A percentile compares a stretch with the other conserved stretches of the same genome.
phyloP scores from a whole-genome alignment of 2,113 vertebrate species.

The Addax nasomaculatus region DNA sequence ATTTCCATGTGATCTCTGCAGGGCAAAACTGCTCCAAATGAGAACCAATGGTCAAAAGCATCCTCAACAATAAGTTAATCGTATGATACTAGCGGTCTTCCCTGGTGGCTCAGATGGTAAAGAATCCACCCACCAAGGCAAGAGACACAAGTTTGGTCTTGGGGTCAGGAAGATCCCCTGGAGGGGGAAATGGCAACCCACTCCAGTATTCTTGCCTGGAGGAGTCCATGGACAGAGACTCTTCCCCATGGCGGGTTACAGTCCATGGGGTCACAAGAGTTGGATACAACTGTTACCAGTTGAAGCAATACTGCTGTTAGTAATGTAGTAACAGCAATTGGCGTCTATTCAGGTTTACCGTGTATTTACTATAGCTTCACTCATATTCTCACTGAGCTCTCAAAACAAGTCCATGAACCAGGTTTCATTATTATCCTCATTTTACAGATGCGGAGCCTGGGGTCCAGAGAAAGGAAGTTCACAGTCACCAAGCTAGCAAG shows the following conservation, averaged over 20 bases:
- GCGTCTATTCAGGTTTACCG: background rate
- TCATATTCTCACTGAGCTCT: accelerated
- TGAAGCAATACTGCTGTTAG: accelerated
- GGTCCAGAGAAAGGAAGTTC: background rate
- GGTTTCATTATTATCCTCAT: background rate
- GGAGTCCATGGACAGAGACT: background rate
- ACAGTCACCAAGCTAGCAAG: background rate
- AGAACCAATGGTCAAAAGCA: background rate
- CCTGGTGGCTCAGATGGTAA: background rate
- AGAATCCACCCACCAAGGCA: background rate
- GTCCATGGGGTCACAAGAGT: background rate
- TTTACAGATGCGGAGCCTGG: background rate
- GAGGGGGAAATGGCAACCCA: background rate
- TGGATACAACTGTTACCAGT: background rate
- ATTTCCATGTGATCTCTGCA: background rate
- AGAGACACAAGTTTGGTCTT: background rate
- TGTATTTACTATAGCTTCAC: accelerated
- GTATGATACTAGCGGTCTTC: background rate
- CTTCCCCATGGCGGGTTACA: background rate
- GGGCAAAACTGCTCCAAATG: background rate
- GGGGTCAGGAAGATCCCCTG: background rate
- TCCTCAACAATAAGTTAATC: background rate
- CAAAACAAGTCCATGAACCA: background rate
- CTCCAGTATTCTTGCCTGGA: background rate
- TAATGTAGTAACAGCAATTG: accelerated